Percentiles rank a stretch among this genome's conserved stretches.
phyloP scores from a whole-genome alignment of 2,888 invertebrate genomes.

The Masnerella sp. region DNA sequence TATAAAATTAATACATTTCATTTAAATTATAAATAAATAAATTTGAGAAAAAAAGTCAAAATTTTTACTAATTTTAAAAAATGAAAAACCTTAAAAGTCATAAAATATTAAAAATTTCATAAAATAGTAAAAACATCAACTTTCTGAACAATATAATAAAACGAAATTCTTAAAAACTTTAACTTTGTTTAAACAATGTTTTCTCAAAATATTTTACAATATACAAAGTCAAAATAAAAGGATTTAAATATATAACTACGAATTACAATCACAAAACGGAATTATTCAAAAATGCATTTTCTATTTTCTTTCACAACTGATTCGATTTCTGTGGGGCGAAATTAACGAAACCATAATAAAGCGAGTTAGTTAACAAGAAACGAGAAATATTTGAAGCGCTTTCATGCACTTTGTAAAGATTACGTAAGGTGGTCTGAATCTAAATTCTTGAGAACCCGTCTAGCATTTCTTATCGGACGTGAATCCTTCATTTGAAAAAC shows the following conservation, averaged over 20 bases:
- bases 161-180: too few species aligned
- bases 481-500: conserved; percentile 36
- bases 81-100: background rate
- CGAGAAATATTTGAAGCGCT: conserved; percentile 15
- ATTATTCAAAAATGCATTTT: too few species aligned
- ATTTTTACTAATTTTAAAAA: too few species aligned
- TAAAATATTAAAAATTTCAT: background rate
- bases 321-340: background rate
- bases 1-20: too few species aligned
- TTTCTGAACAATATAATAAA: too few species aligned
- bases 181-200: too few species aligned
- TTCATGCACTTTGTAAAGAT: conserved; percentile 11
- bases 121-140: too few species aligned
- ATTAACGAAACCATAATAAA: conserved; percentile 18
- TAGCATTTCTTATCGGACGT: conserved; percentile 16
- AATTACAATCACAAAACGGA: background rate
- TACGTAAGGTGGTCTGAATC: conserved; percentile 16
- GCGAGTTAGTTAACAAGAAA: conserved; percentile 8
- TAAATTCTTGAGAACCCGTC: conserved; percentile 15
- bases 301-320: background rate
- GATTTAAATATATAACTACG: too few species aligned
- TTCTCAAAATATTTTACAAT: too few species aligned
- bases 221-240: too few species aligned
- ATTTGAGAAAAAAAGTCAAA: background rate
- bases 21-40: background rate